Percentiles rank a stretch among this genome's conserved stretches.
phyloP scores from a whole-genome alignment of 2,797 vertebrate genomes.

The Tapirus indicus region DNA sequence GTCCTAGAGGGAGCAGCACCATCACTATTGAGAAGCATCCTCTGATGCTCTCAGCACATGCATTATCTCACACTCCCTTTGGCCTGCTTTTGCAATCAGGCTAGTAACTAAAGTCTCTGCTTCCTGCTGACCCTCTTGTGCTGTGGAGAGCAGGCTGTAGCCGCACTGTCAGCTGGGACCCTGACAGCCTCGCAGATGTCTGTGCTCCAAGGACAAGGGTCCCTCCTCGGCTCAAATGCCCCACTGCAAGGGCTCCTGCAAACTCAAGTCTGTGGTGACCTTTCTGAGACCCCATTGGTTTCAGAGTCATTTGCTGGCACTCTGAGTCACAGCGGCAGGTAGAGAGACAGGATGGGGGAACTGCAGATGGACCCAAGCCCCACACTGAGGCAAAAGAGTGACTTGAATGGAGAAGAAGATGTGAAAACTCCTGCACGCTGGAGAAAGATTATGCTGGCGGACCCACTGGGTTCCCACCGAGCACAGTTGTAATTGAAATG shows the following conservation, averaged over 20 bases:
- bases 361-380: background rate
- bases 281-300: background rate
- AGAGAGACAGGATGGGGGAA: background rate
- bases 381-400: constrained; percentile 68
- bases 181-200: constrained; percentile 52
- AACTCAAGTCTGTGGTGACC: background rate
- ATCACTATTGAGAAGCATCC: rapidly evolving
- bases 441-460: constrained; percentile 81
- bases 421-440: constrained; percentile 67
- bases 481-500: constrained; percentile 93
- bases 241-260: background rate
- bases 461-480: constrained; percentile 88
- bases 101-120: background rate
- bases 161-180: background rate
- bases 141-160: constrained; percentile 7
- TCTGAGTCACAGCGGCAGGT: background rate
- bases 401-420: constrained; percentile 63
- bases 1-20: background rate
- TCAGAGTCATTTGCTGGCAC: background rate
- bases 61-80: background rate
- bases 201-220: background rate
- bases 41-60: background rate
- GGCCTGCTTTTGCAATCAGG: constrained; percentile 40
- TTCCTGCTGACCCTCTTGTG: background rate
- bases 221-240: background rate